Evolutionary conservation across 2,113 vertebrate species (phyloP).

Genomic region (Xiphias gladius): DNA sequence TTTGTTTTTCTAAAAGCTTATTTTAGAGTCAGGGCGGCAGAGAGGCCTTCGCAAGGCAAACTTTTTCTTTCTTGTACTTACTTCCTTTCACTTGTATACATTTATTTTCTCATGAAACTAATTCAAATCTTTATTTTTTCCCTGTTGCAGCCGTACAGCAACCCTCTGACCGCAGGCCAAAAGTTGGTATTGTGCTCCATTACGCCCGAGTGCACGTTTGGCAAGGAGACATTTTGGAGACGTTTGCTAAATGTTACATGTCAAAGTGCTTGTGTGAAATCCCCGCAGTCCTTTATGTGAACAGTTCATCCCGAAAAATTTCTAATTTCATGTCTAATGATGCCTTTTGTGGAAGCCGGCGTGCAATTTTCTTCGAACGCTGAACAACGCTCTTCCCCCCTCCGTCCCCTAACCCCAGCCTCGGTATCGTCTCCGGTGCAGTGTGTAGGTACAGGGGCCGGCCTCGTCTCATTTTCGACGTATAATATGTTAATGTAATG

Average conservation of each 20-base stretch:
- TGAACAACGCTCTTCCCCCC: conserved; percentile 6
- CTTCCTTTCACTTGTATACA: background rate
- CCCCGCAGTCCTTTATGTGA: conserved; percentile 57
- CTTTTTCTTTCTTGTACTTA: background rate
- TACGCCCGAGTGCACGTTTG: conserved; percentile 32
- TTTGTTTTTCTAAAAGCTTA: conserved; percentile 36
- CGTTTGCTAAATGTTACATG: conserved; percentile 26
- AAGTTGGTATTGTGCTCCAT: conserved; percentile 44
- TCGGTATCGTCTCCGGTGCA: conserved; percentile 43
- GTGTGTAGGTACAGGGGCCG: conserved; percentile 58
- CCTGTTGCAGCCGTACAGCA: background rate
- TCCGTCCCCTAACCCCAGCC: background rate
- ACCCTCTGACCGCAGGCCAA: conserved; percentile 35
- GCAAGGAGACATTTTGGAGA: conserved; percentile 36
- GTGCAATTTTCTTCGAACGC: conserved; percentile 48
- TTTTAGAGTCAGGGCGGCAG: background rate
- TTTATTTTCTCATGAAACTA: conserved; percentile 6
- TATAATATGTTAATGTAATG: conserved; percentile 76
- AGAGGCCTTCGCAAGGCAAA: conserved; percentile 11
- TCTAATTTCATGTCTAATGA: conserved; percentile 75
- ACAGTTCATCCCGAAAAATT: conserved; percentile 58
- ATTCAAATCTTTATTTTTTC: background rate
- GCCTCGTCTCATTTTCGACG: conserved; percentile 52
- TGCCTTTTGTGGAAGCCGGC: conserved; percentile 55
- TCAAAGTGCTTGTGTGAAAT: conserved; percentile 50